Evolutionary conservation across 1,140 invertebrate species (phyloP), one percentile per base, ranked within the genome.

Genomic region (Elymnias hypermnestra): DNA sequence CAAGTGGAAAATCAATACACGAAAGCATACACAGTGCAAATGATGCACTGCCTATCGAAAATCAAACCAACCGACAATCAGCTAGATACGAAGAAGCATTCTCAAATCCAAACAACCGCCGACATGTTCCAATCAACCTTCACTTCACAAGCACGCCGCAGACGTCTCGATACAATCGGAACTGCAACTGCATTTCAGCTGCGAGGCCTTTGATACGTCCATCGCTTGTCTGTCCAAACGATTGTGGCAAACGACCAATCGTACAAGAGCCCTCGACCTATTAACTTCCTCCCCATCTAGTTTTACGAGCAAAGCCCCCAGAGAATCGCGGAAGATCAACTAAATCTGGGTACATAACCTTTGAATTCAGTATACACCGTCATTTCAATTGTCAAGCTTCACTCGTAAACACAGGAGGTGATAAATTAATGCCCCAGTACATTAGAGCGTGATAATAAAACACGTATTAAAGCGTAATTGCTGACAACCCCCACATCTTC

Each of bases 371-470:
- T 53, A 68, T 70, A 72, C 59, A 63, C 63, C 65, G 65, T 75
- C 69, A 78, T 75, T 79, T 79, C 74, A 82, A 84, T 83, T 83
- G 74, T 78, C 75, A 73, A 71, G 61, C 65, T 56, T 72, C 59
- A 66, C 59, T 67, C 72, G 74, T 77, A 77, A 77, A 81, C 66
- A 71, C 61, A 60, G 64, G 59, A 74, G 65, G 76, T 77, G 75
- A 79, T 82, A 79, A 79, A 79, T 83, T 83, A 79, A 83, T 77
- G 75, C 65, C 62, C 64, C 68, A 72, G 71, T 75, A 78, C 76
- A 82, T 84, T 81, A 84, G 72, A 79, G 64, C 46, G 72, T 74
- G 74, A 84, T 84, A 84, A 81, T 84, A 84, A 84, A 84, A 83
- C 70, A 77, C 70, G 60, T 73, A 72, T 81, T 82, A 84, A 78